Base-by-base conservation (phyloP, 2,797 vertebrate species). In the Schizopygopsis pylzovi region DNA sequence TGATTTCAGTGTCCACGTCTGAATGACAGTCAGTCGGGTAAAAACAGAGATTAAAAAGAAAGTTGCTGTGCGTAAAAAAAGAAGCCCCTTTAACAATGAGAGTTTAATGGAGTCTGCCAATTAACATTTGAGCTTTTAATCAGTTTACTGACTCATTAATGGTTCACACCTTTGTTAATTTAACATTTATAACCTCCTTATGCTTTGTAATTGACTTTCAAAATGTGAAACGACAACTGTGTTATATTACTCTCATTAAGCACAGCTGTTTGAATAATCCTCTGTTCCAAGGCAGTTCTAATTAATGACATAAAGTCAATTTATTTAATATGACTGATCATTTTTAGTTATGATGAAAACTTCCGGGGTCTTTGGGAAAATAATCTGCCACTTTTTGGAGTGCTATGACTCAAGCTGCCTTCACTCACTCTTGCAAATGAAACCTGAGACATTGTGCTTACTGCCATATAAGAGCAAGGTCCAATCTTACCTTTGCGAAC, bases 81-180 rank as follows among this genome's bases (percentile, higher is more conserved):
- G 68, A 81, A 28, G 77, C 68, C 78, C 10, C 22, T 81, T 63
- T 45, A 85, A 63, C 43, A 22, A 54, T 49, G 61, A 54, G 41
- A 70, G 75, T 80, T 61, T 73, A 79, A 85, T 72, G 18, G 52
- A 52, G 28, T 85, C 78, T 75, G 78, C 84, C 84, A 81, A 81
- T 75, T 85, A 81, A 85, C 78, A 85, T 70, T 85, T 85, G 84
- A 67, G 56, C 78, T 81, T 85, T 85, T 85, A 81, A 85, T 85
- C 78, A 81, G 84, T 85, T 85, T 81, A 81, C 84, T 43, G 78
- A 73, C 78, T 73, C 78, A 65, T 85, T 85, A 85, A 85, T 85
- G 84, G 68, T 81, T 85, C 84, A 63, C 78, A 81, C 84, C 68
- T 80, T 85, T 85, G 56, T 81, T 85, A 80, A 85, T 85, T 73